Evolutionary conservation across 2,888 invertebrate genomes (phyloP), one percentile per base, ranked within the genome.

Genomic region (Phaonia tiefii): DNA sequence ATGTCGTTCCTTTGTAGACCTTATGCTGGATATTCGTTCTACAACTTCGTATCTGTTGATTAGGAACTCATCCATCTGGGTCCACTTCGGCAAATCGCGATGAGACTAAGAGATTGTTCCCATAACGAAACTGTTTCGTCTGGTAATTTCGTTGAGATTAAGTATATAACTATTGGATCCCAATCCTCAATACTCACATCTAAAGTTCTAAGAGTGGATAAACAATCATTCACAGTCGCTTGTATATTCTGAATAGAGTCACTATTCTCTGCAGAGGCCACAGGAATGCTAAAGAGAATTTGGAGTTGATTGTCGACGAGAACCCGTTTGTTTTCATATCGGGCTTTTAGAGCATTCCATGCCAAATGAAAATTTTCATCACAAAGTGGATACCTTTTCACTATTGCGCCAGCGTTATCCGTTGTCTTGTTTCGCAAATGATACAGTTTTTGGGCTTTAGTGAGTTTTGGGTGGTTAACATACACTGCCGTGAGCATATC

Each of bases 291-390:
- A 11, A 73, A 51, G 1, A 73, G 49, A 15, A 73, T 11, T 31
- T 73, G 63, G n/a, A 73, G 8, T 42, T 73, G 51, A n/a, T 65
- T 73, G 15, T 73, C 73, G n/a, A 72, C 39, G 1, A 72, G 17
- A 2, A 65, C 42, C 11, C 73, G 37, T 26, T 73, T 73, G 15
- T 54, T 73, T 4, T 73, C 65, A 15, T 44, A 73, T 1, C 65
- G 15, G 11, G 65, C 11, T 11, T 65, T 65, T 0, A 73, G 42
- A 26, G 65, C 73, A 10, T 54, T 56, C 65, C 73, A 73, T 11
- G 73, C 58, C 1, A 46, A 25, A 3, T 44, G 11, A 13, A 58
- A 71, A 25, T 71, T 71, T 20, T 71, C 58, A 5, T 71, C 58
- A n/a, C 71, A 58, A 1, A 71, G 15, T 25, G 42, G 10, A 42